Evolutionary conservation across 2,888 invertebrate species (phyloP).

Genomic region (Zootermopsis nevadensis): DNA sequence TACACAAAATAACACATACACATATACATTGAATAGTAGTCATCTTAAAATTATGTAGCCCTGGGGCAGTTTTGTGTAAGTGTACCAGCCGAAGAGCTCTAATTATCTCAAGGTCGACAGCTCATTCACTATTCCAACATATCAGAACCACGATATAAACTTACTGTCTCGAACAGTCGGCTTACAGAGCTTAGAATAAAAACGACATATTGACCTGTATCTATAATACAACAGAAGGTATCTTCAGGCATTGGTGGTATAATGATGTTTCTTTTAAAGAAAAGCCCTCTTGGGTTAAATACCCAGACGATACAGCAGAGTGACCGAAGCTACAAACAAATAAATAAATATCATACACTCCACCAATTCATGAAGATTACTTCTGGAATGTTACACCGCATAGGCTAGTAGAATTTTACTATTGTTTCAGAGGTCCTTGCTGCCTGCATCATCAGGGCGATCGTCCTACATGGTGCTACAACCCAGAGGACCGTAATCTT

Average conservation of each 20-base stretch:
- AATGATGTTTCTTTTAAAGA: background rate
- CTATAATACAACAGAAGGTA: background rate
- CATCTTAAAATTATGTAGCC: constrained; percentile 15
- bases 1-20: constrained; percentile 8
- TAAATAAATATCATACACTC: no score
- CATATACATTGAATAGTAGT: background rate
- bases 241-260: background rate
- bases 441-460: no score
- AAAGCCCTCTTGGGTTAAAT: background rate
- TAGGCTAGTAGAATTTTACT: no score
- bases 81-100: background rate
- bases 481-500: no score
- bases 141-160: background rate
- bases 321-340: no score
- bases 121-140: constrained; percentile 4
- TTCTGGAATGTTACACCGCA: no score
- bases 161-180: background rate
- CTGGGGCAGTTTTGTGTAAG: background rate
- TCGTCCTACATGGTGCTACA: no score
- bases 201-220: constrained; percentile 20
- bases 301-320: background rate
- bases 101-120: constrained; percentile 12
- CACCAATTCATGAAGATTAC: no score
- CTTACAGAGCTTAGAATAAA: background rate
- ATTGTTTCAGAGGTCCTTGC: no score